Evolutionary conservation across 2,113 vertebrate genomes (phyloP).

Genomic region (Myotis lucifugus): DNA sequence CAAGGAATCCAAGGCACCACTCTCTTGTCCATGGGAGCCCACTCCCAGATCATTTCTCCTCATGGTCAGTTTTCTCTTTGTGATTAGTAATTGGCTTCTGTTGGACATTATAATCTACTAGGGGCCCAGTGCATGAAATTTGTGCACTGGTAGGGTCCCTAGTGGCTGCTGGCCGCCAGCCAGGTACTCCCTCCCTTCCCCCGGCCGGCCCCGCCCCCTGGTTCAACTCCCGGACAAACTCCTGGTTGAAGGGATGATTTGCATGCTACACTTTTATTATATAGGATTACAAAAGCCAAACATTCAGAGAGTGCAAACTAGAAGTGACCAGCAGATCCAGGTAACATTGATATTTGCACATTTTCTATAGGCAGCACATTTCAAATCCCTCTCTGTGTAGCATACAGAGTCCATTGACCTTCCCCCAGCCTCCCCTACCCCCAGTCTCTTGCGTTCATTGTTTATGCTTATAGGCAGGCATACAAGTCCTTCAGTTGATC

Average conservation of each 20-base stretch:
- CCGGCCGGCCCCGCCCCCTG: no score
- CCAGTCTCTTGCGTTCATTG: no score
- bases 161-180: no score
- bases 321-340: constrained; percentile 79
- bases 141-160: no score
- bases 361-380: constrained; percentile 55
- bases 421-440: no score
- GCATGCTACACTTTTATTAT: no score
- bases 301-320: constrained; percentile 60
- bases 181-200: no score
- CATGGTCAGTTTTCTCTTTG: constrained; percentile 72
- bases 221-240: no score
- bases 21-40: constrained; percentile 23
- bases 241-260: no score
- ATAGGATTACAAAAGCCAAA: constrained; percentile 66
- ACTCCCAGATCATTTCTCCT: constrained; percentile 63
- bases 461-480: no score
- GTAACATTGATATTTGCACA: constrained; percentile 82
- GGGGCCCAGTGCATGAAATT: no score
- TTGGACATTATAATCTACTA: constrained; percentile 67
- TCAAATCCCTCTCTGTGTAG: not conserved
- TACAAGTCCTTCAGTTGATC: no score
- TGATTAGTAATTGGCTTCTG: constrained; percentile 53
- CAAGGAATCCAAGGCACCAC: constrained; percentile 37
- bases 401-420: not conserved